Evolutionary conservation across 2,888 invertebrate genomes (phyloP).

Genomic region (Leptinotarsa peninsularis): DNA sequence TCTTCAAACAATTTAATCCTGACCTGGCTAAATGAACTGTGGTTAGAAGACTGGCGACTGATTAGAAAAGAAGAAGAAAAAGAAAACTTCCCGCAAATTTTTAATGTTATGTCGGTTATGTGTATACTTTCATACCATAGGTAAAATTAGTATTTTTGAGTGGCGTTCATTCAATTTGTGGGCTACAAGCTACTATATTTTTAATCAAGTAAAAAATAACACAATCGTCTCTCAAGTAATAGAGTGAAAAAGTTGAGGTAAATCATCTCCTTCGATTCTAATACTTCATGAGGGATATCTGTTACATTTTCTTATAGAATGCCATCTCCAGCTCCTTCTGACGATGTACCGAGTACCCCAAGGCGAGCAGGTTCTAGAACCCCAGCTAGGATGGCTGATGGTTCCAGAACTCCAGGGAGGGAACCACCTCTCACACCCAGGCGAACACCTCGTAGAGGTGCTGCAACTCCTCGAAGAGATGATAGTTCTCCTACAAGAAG

Average conservation of each 20-base stretch:
- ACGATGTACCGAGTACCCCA: conserved; percentile 32
- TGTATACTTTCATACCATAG: no score
- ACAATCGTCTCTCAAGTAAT: no score
- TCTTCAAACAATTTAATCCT: no score
- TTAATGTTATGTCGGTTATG: no score
- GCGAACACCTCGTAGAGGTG: conserved; percentile 39
- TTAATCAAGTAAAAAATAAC: no score
- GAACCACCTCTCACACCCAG: conserved; percentile 19
- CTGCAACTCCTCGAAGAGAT: conserved; percentile 40
- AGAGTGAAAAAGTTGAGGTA: not conserved
- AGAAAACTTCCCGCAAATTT: no score
- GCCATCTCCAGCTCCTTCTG: conserved; percentile 35
- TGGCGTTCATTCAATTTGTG: no score
- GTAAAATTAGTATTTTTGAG: no score
- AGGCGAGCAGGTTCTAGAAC: conserved; percentile 42
- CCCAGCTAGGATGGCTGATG: conserved; percentile 33
- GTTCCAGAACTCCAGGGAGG: conserved; percentile 26
- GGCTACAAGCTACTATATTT: no score
- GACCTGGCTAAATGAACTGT: no score
- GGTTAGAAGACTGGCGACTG: no score
- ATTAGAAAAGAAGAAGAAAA: no score
- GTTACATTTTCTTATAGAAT: conserved; percentile 18
- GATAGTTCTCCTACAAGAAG: conserved; percentile 43
- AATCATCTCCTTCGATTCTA: not conserved
- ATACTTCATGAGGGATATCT: not conserved